Base-by-base conservation (phyloP, 2,797 vertebrate species). In the Lacerta bilineata region DNA sequence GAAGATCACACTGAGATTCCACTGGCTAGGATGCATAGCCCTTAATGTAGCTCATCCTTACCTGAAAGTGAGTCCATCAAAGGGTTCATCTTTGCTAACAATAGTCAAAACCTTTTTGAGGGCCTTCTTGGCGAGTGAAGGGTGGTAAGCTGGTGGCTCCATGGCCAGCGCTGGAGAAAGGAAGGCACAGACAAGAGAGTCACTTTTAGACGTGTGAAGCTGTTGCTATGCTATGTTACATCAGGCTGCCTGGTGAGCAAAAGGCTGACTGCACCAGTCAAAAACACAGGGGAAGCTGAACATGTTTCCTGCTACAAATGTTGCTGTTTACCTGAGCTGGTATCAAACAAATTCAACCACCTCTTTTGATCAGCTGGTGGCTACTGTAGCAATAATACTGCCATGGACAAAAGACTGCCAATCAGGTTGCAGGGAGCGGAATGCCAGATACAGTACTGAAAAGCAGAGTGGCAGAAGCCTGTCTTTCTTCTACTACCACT, bases 101-200 rank as follows among this genome's bases (percentile, higher is more conserved):
- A 99, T 96, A 46, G 95, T 96, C 27, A 99, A 94, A 36, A 98
- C 97, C 11, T 93, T 96, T 95, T 96, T 97, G 96, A 99, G 96
- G 92, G 98, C 98, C 93, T 97, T 98, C 96, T 98, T 98, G 92
- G 98, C 98, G 80, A 99, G 94, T 10, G 92, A 91, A 74, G 98
- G 98, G 93, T 97, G 98, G 92, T 97, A 87, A 90, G 98, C 98
- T 80, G 99, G 98, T 43, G 96, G 88, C 93, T 99, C 98, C 98
- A 99, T 98, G 55, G 98, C 97, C 94, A 99, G 94, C 0, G 96
- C 99, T 99, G 92, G 27, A 90, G 84, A 91, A 89, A 93, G 36
- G 92, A 94, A 88, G 88, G n/a, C 82, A 90, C 83, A 88, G 0
- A 69, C 39, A 75, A 66, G 88, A 94, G 74, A 78, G n/a, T 74